Evolutionary conservation across 2,797 vertebrate species (phyloP).

Genomic region (Ammospiza maritima): DNA sequence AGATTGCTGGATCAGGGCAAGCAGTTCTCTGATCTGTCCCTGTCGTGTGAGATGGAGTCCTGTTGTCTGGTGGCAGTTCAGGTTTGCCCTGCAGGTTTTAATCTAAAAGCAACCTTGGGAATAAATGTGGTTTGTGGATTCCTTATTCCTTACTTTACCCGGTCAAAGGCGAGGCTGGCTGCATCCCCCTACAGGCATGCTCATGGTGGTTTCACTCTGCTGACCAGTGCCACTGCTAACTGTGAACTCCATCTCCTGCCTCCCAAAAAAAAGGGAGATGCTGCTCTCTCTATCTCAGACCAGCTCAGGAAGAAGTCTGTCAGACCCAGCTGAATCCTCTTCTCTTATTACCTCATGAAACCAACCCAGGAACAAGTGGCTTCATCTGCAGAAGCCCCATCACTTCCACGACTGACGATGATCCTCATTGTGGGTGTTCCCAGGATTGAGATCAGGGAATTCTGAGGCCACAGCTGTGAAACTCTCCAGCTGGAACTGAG

Average conservation of each 20-base stretch:
- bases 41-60: not conserved
- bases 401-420: not conserved
- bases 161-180: not conserved
- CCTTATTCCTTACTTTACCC: not conserved
- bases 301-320: not conserved
- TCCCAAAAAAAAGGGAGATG: not conserved
- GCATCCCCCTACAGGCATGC: not conserved
- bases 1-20: not conserved
- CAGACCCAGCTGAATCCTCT: not conserved
- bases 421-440: not conserved
- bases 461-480: not conserved
- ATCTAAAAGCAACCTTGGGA: not conserved
- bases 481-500: not conserved
- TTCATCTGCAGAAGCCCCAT: not conserved
- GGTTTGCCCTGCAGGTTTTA: not conserved
- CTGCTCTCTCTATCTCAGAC: not conserved
- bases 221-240: not conserved
- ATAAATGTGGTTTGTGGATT: not conserved
- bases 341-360: not conserved
- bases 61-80: not conserved
- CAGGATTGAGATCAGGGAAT: not conserved
- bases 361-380: not conserved
- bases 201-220: not conserved
- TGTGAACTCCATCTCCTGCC: not conserved
- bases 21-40: not conserved